Evolutionary conservation across 2,113 vertebrate genomes (phyloP), one percentile per base, ranked within the genome.

Genomic region (Plotosus lineatus): DNA sequence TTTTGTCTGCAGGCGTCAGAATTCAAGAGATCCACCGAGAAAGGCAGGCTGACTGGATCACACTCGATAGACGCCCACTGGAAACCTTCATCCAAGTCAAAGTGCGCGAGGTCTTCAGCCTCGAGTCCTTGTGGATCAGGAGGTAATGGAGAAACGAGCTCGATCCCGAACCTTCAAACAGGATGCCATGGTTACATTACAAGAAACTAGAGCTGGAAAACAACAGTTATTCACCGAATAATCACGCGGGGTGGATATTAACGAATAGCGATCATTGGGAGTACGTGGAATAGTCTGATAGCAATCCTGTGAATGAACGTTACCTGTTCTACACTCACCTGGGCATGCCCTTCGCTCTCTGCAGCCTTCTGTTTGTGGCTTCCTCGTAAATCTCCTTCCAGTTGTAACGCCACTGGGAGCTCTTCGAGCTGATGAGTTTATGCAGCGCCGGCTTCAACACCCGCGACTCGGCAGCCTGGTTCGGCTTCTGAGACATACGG

Each of bases 361-460:
- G 93, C 87, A 91, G 93, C 55, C 92, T 95, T 88, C 92, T 96
- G 87, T 88, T 93, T 84, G 92, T 93, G 66, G 92, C 89, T 73
- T 95, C 92, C n/a, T 94, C 89, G 82, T 94, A 93, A 61, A 94
- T 91, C 75, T 95, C 93, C 77, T 89, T 94, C 95, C 94, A 95
- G 89, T 93, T 95, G 23, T 91, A 88, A 15, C 93, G 95, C 85
- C 91, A 82, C 3, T 91, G 90, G 56, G 84, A n/a, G 23, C 72
- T 86, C 3, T 94, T 93, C 3, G 90, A 91, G 83, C 90, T 94
- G 42, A 94, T 88, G 81, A 94, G 89, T 85, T 93, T 95, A 42
- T 94, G 91, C 6, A 94, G 86, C 11, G 93, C 94, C 42, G 93
- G 91, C 87, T 94, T 96, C 17, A 92, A 89, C 1, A 90, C 87